phyloP scores from a whole-genome alignment of 2,888 invertebrate genomes.

The Volucella zonaria region DNA sequence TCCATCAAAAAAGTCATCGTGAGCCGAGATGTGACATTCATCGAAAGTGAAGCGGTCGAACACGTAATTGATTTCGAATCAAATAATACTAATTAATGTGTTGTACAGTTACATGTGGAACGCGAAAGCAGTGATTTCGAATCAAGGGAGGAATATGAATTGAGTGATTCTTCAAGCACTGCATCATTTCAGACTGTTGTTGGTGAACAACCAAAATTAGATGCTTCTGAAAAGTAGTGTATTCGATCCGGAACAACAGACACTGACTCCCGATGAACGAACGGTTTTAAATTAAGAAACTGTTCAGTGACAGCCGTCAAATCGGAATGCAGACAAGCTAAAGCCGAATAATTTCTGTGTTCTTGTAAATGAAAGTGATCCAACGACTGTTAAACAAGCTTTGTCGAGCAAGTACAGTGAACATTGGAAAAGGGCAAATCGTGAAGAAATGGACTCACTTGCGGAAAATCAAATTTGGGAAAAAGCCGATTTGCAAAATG shows the following conservation, averaged over 20 bases:
- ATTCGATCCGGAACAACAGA: slow-evolving; percentile 13
- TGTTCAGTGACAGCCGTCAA: slow-evolving; percentile 25
- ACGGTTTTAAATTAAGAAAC: slow-evolving; percentile 16
- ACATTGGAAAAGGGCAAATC: slow-evolving; percentile 18
- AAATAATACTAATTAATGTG: slow-evolving; percentile 11
- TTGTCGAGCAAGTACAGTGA: slow-evolving; percentile 26
- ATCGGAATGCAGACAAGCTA: slow-evolving; percentile 22
- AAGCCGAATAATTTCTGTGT: slow-evolving; percentile 39
- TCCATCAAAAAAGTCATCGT: slow-evolving; percentile 11
- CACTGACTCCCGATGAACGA: slow-evolving; percentile 12
- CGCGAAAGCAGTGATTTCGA: slow-evolving; percentile 2
- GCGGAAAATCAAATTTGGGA: too few species aligned
- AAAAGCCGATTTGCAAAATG: slow-evolving; percentile 32
- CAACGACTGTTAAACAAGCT: slow-evolving; percentile 28
- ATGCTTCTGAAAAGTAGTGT: slow-evolving; percentile 1
- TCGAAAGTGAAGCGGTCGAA: slow-evolving; percentile 29
- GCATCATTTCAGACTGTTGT: slow-evolving; percentile 14
- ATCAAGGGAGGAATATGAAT: slow-evolving; percentile 17
- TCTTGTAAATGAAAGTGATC: slow-evolving; percentile 27
- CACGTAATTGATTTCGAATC: slow-evolving; percentile 29
- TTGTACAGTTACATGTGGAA: slow-evolving; percentile 9
- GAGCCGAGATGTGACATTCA: slow-evolving; percentile 29
- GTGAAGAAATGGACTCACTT: slow-evolving; percentile 8
- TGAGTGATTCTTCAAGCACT: slow-evolving; percentile 40
- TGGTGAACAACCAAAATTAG: slow-evolving; percentile 9